Base-by-base conservation (phyloP, 1,140 invertebrate species). In the Hycleus phaleratus region DNA sequence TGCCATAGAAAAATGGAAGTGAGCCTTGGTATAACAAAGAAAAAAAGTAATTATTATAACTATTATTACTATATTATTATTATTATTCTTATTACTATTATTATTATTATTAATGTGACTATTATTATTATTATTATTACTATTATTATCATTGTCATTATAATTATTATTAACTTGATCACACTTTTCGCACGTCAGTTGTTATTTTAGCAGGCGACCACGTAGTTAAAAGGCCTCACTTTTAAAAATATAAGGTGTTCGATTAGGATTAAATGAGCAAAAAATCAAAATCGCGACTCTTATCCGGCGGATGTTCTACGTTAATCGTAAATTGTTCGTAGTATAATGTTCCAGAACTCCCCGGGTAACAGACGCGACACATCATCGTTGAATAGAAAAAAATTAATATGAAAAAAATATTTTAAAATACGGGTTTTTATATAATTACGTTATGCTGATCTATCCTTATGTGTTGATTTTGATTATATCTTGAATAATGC, bases 261-360 rank as follows among this genome's bases (percentile, higher is more conserved):
- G 57, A 61, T 43, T 66, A 62, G 60, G 49, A 57, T 60, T 64
- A 70, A 72, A 72, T 69, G 71, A 72, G 71, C 71, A 67, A 58
- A 72, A 70, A 72, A 72, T 72, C 71, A 72, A 72, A 70, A 71
- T 63, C 61, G 61, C 55, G 67, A 58, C 44, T 49, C 62, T 46
- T 64, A 61, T 61, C 68, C 65, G 59, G 68, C 56, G 63, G 61
- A 68, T 52, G 64, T 70, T 68, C 66, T 55, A 55, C 68, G 67
- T 72, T 68, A 70, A 71, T 65, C 68, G 65, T 69, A 69, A 68
- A 63, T 71, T 72, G 69, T 71, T 71, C 58, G 64, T 72, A 71
- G 67, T 55, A 60, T 66, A 60, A 70, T 68, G 68, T 71, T 71
- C 67, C 68, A 66, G 63, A 67, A 71, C 64, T 68, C 57, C 56